Evolutionary conservation across 2,797 vertebrate genomes (phyloP), one percentile per base, ranked within the genome.

Genomic region (Brotogeris chrysoptera): DNA sequence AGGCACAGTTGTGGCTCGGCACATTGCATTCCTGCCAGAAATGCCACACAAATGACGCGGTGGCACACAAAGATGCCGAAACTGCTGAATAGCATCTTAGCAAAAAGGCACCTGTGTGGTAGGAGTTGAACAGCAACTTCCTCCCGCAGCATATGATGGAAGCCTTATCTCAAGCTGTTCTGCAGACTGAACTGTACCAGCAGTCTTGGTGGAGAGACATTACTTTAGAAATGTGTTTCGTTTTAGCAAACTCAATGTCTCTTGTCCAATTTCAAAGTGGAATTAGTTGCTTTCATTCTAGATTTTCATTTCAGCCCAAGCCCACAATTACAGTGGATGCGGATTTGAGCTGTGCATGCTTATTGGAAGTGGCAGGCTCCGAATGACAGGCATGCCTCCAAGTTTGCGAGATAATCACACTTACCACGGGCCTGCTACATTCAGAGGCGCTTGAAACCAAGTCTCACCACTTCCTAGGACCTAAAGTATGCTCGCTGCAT

Each of bases 401-500:
- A 60, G 63, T 30, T 43, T 91, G 36, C 46, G 64, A 66, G 95
- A 87, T 36, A 95, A 55, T 89, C 66, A 60, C 0, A 0, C 28
- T 92, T 47, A 88, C 68, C 77, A 36, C 8, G 16, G 69, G 86
- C 50, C 80, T 90, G 50, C 91, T 95, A 94, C 61, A 92, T 65
- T 72, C 91, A 96, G 76, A 80, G 44, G 70, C 49, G 24, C 63
- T 71, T 95, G 80, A 90, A 97, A 53, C 61, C 44, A 88, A 92
- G 76, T 69, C 50, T 90, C 83, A 83, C 66, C 76, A 53, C 23
- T 72, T 90, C 89, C 41, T 85, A 52, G 36, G 39, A 84, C 68
- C 87, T 36, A 49, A 78, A 52, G 25, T 88, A 59, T 4, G 6
- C 10, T 81, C 25, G 46, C 14, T 49, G 57, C 55, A 30, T 81